phyloP scores from a whole-genome alignment of 1,140 invertebrate species.

The Drosophila busckii region DNA sequence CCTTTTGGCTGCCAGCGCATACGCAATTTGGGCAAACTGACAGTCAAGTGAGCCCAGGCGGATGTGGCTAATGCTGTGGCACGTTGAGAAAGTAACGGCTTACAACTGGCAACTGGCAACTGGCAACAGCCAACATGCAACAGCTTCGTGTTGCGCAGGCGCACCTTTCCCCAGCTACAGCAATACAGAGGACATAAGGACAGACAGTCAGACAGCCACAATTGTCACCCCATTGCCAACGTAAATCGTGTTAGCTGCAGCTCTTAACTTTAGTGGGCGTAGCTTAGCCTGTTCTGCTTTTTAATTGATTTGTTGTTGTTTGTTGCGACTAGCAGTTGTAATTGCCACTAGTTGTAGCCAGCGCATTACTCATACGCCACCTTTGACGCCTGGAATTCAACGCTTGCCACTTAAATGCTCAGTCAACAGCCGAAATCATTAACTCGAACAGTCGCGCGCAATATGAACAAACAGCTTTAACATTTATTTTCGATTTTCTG shows the following conservation, averaged over 20 bases:
- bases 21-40: conserved; percentile 71
- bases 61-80: conserved; percentile 56
- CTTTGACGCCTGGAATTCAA: conserved; percentile 52
- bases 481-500: conserved; percentile 8
- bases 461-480: conserved; percentile 40
- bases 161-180: conserved; percentile 60
- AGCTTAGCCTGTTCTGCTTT: conserved; percentile 19
- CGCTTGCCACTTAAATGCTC: conserved; percentile 65
- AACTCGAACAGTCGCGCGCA: conserved; percentile 69
- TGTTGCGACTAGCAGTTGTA: conserved; percentile 34
- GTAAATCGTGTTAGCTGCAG: conserved; percentile 72
- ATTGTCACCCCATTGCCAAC: conserved; percentile 66
- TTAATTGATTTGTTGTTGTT: conserved; percentile 69
- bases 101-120: conserved; percentile 47
- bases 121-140: conserved; percentile 13
- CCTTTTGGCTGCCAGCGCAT: conserved; percentile 45
- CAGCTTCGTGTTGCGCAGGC: conserved; percentile 63
- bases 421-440: conserved; percentile 62
- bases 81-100: conserved; percentile 65
- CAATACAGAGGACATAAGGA: conserved; percentile 6
- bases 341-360: conserved; percentile 30
- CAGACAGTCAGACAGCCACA: conserved; percentile 34
- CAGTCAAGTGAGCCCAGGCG: conserved; percentile 52
- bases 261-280: conserved; percentile 67
- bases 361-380: conserved; percentile 66